Evolutionary conservation across 2,888 invertebrate species (phyloP), one percentile per base, ranked within the genome.

Genomic region (Idaea biselata): DNA sequence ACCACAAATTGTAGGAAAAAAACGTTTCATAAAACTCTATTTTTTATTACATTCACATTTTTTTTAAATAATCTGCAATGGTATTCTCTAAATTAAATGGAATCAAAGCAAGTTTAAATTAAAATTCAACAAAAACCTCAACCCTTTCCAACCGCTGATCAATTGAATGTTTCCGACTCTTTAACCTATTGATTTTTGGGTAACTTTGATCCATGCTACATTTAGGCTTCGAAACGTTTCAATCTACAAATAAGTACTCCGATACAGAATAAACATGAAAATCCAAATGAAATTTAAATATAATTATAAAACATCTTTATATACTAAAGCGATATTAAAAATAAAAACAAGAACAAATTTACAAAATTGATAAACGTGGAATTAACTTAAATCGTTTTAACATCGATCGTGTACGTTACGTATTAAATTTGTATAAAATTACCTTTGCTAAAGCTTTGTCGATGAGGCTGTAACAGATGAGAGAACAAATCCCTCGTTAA

Each of bases 401-500:
- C 44, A 44, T 44, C 44, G 44, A 44, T 44, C 44, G 44, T 44
- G 11, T 44, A 44, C 44, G 14, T 44, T 1, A 11, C 7, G 14
- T 44, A 44, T 44, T 44, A 44, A 44, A 44, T 44, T 44, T 44
- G 44, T 44, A 44, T 70, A 74, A 75, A 80, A 79, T 83, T 80
- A 78, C 76, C 74, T 78, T 67, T 72, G 73, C 76, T 73, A 70
- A 72, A 44, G 6, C 63, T 68, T 67, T 69, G 64, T 66, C 73
- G 75, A 73, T 71, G 78, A 75, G 76, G 76, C 79, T 80, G 79
- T 84, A 82, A 80, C 83, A 87, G 84, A 85, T 79, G 87, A 84
- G 83, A 76, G 84, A 81, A 83, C 85, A 86, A 86, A 89, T 88
- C 85, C 83, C 72, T 75, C 78, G 84, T 86, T 88, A 89, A 90